Evolutionary conservation across 2,888 invertebrate genomes (phyloP).

Genomic region (Euphydryas editha): DNA sequence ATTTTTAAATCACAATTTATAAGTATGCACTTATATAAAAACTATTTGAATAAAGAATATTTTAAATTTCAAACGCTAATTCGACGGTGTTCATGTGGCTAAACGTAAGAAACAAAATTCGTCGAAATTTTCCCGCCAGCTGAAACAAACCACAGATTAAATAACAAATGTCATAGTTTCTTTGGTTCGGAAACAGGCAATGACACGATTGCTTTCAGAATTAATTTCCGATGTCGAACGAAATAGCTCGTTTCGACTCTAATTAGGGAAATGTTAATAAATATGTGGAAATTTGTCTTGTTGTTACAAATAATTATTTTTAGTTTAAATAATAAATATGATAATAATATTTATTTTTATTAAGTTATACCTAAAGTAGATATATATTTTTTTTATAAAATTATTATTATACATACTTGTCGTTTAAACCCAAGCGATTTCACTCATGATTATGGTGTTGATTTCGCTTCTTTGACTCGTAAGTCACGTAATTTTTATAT

Average conservation of each 20-base stretch:
- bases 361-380: no score
- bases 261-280: neutral
- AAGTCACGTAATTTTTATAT: no score
- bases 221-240: slow-evolving; percentile 36
- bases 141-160: slow-evolving; percentile 15
- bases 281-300: neutral
- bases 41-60: neutral
- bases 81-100: no score
- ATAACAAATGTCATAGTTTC: slow-evolving; percentile 7
- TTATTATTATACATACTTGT: no score
- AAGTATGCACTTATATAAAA: no score
- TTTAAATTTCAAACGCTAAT: neutral
- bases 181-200: slow-evolving; percentile 37
- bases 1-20: no score
- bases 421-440: no score
- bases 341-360: neutral
- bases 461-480: no score
- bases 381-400: no score
- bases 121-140: neutral
- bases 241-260: neutral
- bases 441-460: no score
- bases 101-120: neutral
- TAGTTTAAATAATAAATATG: neutral
- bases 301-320: neutral
- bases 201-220: slow-evolving; percentile 34